Percentiles rank a stretch among this genome's conserved stretches.
These are phyloP conservation scores for Lathronympha strigana DNA, from an alignment of 2,888 invertebrate species.

Conservation along the genomic window DNA sequence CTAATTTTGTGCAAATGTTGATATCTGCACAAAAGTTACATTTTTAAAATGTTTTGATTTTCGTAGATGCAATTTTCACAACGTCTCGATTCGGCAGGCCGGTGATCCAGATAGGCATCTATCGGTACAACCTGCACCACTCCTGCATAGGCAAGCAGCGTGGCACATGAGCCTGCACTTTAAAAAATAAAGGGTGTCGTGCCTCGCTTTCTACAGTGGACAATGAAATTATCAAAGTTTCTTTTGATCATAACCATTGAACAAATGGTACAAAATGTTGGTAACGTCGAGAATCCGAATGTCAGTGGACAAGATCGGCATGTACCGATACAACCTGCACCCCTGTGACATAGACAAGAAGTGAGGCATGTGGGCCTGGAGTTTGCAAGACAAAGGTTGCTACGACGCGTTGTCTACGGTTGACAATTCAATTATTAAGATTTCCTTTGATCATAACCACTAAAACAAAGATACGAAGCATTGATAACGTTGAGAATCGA, in stretches of 20 bases:
- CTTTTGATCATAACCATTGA: conserved; percentile 52
- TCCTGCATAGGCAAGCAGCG: conserved; percentile 46
- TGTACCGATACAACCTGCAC: no score
- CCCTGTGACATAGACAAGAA: no score
- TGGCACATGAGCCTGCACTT: conserved; percentile 48
- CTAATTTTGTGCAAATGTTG: no score
- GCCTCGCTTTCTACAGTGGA: conserved; percentile 55
- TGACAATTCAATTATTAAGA: no score
- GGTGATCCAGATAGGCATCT: conserved; percentile 44
- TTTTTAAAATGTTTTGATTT: background rate
- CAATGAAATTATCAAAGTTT: conserved; percentile 49
- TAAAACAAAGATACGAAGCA: no score
- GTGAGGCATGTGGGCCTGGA: no score
- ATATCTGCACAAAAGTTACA: background rate
- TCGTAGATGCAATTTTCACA: conserved; percentile 41
- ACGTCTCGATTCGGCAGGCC: conserved; percentile 48
- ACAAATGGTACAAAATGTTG: background rate
- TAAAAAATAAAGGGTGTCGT: conserved; percentile 51
- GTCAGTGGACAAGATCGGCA: no score
- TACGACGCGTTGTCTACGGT: no score
- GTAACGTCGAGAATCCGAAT: no score
- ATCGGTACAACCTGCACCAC: conserved; percentile 44
- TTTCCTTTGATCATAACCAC: no score
- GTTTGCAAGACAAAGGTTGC: no score
- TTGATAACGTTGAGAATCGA: no score